Conservation (phyloP, 1,140 invertebrate genomes). For the Tetraneura akinire region DNA sequence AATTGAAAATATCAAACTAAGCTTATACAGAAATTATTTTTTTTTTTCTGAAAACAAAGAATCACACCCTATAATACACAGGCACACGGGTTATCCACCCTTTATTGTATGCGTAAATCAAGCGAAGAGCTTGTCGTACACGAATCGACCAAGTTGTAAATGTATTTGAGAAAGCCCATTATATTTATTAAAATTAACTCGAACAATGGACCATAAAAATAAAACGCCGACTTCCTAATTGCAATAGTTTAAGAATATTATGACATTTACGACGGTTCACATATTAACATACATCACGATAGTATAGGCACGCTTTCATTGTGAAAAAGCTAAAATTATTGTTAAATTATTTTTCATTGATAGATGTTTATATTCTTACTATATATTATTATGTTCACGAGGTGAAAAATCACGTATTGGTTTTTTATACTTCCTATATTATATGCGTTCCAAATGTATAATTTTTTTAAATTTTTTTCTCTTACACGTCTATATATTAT, state of each 20-base stretch:
- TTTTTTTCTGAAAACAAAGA: neutral
- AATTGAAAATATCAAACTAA: neutral
- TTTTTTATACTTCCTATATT: neutral
- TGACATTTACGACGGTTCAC: slow-evolving; percentile 34
- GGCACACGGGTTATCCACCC: too few relatives aligned
- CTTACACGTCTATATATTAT: too few relatives aligned
- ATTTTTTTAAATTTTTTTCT: too few relatives aligned
- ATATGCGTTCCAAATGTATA: too few relatives aligned
- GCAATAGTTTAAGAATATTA: slow-evolving; percentile 15
- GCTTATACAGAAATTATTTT: neutral
- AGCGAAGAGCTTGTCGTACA: neutral
- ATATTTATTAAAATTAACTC: slow-evolving; percentile 41
- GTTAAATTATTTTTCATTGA: neutral
- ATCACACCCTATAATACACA: neutral
- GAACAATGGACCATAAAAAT: slow-evolving; percentile 40
- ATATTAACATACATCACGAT: neutral
- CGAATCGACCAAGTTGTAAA: neutral
- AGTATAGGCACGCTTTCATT: neutral
- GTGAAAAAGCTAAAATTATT: neutral
- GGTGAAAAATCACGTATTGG: neutral
- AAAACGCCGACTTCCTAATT: slow-evolving; percentile 25
- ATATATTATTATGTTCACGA: neutral
- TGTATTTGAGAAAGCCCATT: slow-evolving; percentile 2
- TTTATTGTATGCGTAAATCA: neutral
- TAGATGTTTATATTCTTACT: neutral